Evolutionary conservation across 2,888 invertebrate species (phyloP), one percentile per base, ranked within the genome.

Genomic region (Caenorhabditis auriculariae): DNA sequence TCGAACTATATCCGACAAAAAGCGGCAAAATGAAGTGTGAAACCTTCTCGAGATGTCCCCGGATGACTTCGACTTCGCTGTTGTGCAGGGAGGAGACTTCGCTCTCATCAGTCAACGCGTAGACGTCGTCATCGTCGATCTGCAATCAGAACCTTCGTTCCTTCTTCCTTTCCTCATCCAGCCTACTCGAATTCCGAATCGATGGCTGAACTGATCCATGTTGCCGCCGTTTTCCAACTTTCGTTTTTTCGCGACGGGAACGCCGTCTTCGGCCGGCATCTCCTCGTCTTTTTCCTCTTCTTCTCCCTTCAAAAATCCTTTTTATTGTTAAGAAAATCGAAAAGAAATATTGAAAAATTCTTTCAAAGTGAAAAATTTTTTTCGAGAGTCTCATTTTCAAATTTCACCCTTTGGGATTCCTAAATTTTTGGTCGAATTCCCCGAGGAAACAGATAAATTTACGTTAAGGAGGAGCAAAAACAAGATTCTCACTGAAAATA

Each of bases 51-150:
- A 76, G 81, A 23, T 68, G 66, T 43, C 70, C 61, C 37, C 72
- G 53, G n/a, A 81, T 39, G 4, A 65, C 61, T 17, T 62, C 66
- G 23, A 77, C 63, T 39, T 81, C 81, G 15, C 61, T 60, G 2
- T 72, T 69, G 48, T 78, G 72, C 41, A 81, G 56, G 6, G 80
- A 78, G 2, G 81, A 81, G 21, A 82, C 70, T 35, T 80, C 80
- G 42, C 74, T 75, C 46, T 78, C 81, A 48, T 81, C 81, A 3
- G 72, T 70, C 67, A 81, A 67, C 49, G 75, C 58, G 37, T 75
- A 67, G 35, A 78, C 77, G 4, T 71, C 69, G 4, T 68, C 72
- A 23, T 72, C 65, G n/a, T 66, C 68, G 27, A 44, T 52, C n/a
- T n/a, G n/a, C n/a, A n/a, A n/a, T n/a, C n/a, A n/a, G n/a, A n/a